These are phyloP conservation scores for Parnassius smintheus DNA, from an alignment of 2,888 invertebrate species.

Conservation along the genomic window DNA sequence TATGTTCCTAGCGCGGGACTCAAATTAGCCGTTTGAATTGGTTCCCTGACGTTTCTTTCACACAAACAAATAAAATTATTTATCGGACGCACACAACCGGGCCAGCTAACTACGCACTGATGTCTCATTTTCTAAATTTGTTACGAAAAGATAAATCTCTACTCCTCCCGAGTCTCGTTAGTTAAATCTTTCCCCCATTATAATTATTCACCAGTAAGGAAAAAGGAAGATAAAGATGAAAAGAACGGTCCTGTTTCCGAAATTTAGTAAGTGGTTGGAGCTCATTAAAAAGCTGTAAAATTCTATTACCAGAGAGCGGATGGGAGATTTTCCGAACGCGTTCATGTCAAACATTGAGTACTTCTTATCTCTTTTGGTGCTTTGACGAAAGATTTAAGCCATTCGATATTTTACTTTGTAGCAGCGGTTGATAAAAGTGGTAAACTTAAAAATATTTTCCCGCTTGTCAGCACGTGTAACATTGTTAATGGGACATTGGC, in stretches of 20 bases:
- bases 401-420: slow-evolving; percentile 44
- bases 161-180: slow-evolving; percentile 71
- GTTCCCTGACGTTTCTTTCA: slow-evolving; percentile 53
- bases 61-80: slow-evolving; percentile 47
- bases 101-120: slow-evolving; percentile 54
- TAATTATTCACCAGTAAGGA: slow-evolving; percentile 66
- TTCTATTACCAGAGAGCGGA: slow-evolving; percentile 63
- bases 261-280: slow-evolving; percentile 70
- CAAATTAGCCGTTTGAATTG: slow-evolving; percentile 74
- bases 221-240: slow-evolving; percentile 65
- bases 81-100: slow-evolving; percentile 41
- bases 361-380: slow-evolving; percentile 11
- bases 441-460: slow-evolving; percentile 37
- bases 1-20: slow-evolving; percentile 49
- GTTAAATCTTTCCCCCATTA: slow-evolving; percentile 68
- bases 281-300: slow-evolving; percentile 79
- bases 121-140: slow-evolving; percentile 80
- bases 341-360: slow-evolving; percentile 32
- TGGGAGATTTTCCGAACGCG: slow-evolving; percentile 44
- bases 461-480: slow-evolving; percentile 35
- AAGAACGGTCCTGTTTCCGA: slow-evolving; percentile 62
- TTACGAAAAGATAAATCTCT: slow-evolving; percentile 77
- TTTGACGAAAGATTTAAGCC: slow-evolving; percentile 28
- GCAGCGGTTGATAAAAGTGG: slow-evolving; percentile 19
- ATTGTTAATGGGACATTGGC: slow-evolving; percentile 47